Evolutionary conservation across 2,113 vertebrate species (phyloP), one percentile per base, ranked within the genome.

Genomic region (Paedocypris sp.): DNA sequence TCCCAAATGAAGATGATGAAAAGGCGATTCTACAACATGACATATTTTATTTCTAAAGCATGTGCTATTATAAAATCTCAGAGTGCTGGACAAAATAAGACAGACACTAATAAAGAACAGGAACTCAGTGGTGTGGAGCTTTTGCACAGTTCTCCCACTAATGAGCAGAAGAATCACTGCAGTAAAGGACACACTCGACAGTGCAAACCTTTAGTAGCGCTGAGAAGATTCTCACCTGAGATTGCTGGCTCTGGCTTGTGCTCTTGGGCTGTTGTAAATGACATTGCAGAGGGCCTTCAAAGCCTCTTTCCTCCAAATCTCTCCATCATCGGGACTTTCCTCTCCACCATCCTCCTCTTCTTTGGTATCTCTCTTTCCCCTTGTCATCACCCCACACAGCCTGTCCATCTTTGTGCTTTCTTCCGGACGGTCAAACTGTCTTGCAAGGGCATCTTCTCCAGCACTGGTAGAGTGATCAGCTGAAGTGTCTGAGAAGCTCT

Each of bases 271-370:
- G 74, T 80, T 80, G 68, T 81, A 82, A 63, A 81, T 68, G 45
- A 81, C 36, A 31, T 80, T 82, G 32, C 79, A 82, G 48, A 78
- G 52, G 18, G 74, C 52, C 56, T 81, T 84, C 35, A 82, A 28
- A 28, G 80, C 78, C 56, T 81, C 77, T 63, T 68, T 80, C 51
- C 66, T 78, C 51, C 74, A 79, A 43, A 64, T 25, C 28, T 79
- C 73, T 36, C 54, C 50, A 33, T 73, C 65, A 26, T 66, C 73
- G 22, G 70, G 57, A 1, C 71, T 72, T 43, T 68, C 73, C 8
- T 66, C 52, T 12, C 60, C 39, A 2, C 75, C 70, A 0, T 70
- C 57, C 43, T 64, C 58, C 4, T 72, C 75, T 47, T 70, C 64
- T 47, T 69, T 31, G 23, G 12, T 7, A 5, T 81, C 71, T 57